A percentile compares a stretch with the other conserved stretches of the same genome.
phyloP scores from a whole-genome alignment of 2,113 vertebrate species.

The Oryctolagus cuniculus region DNA sequence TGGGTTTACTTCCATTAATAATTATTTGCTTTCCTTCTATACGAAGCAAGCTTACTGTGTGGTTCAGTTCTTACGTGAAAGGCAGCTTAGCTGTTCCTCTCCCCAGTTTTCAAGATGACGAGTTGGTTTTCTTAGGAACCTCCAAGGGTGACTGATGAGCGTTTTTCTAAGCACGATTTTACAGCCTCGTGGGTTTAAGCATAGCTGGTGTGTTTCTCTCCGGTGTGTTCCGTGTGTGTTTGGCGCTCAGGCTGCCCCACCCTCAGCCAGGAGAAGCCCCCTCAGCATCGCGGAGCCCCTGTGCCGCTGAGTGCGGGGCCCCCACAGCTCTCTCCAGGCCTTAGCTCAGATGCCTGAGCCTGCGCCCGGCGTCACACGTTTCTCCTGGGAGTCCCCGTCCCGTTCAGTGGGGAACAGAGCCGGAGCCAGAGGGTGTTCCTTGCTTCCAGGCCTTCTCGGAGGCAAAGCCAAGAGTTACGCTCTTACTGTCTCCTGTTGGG shows the following conservation, averaged over 20 bases:
- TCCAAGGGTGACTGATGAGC: background rate
- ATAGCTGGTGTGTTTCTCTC: background rate
- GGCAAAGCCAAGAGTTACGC: background rate
- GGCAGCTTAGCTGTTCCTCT: background rate
- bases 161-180: background rate
- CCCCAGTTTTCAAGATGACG: background rate
- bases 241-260: background rate
- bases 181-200: background rate
- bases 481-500: background rate
- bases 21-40: background rate
- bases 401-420: background rate
- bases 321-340: too few relatives aligned
- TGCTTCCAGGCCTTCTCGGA: background rate
- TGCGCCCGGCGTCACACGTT: background rate
- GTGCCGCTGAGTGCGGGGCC: too few relatives aligned
- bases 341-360: too few relatives aligned
- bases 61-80: background rate
- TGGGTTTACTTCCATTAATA: background rate
- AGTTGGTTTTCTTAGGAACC: background rate
- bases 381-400: background rate
- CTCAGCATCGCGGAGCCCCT: background rate
- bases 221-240: background rate
- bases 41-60: background rate
- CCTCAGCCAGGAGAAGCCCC: background rate
- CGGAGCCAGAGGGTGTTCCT: background rate